Evolutionary conservation across 2,888 invertebrate genomes (phyloP).

Genomic region (Acanthosepion lycidas): DNA sequence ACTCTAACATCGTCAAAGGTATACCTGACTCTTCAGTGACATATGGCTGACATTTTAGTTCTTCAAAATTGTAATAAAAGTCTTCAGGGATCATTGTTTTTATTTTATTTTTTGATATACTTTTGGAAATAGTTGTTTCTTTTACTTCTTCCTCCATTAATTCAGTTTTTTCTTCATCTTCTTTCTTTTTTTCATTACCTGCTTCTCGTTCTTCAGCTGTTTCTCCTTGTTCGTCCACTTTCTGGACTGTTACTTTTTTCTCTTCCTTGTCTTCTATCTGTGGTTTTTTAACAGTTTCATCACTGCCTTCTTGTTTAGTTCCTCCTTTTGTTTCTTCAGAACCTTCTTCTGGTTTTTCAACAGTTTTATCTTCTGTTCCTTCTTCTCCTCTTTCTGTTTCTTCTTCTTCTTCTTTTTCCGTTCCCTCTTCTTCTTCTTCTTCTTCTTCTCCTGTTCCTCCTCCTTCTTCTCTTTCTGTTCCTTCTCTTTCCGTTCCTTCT

Average conservation of each 20-base stretch:
- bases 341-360: background rate
- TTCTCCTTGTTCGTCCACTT: constrained; percentile 44
- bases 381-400: background rate
- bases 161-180: constrained; percentile 1
- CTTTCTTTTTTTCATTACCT: background rate
- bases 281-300: background rate
- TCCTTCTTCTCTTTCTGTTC: constrained; percentile 49
- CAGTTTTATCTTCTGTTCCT: background rate
- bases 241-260: constrained; percentile 47
- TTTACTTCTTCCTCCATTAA: constrained; percentile 55
- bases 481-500: background rate
- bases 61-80: constrained; percentile 71
- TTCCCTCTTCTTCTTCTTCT: constrained; percentile 49
- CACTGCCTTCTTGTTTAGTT: background rate
- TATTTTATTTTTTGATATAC: constrained; percentile 52
- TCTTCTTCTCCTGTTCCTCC: background rate
- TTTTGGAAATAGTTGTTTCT: background rate
- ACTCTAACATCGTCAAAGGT: constrained; percentile 66
- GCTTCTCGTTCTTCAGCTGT: background rate
- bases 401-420: background rate
- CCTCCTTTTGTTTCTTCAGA: background rate
- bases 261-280: constrained; percentile 42
- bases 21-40: constrained; percentile 71
- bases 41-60: constrained; percentile 65
- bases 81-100: constrained; percentile 67